Conservation (phyloP, 2,113 vertebrate genomes). For the Taurulus bubalis region DNA sequence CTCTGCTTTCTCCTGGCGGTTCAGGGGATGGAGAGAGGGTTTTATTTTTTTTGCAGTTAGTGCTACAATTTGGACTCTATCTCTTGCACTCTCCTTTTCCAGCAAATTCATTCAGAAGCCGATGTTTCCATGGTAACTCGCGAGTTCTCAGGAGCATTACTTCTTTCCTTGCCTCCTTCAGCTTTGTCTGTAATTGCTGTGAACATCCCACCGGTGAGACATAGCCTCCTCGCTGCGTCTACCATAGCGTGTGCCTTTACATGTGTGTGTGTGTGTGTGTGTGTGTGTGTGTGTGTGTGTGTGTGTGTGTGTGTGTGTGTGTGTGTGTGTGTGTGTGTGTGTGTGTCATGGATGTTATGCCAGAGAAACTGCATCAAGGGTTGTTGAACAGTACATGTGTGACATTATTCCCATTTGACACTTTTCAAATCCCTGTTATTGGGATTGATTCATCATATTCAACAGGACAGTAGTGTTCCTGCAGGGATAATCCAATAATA, state of each 20-base stretch:
- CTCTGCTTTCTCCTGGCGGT: constrained; percentile 59
- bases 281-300: constrained; percentile 7
- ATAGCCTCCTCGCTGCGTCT: constrained; percentile 43
- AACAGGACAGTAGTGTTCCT: constrained; percentile 1
- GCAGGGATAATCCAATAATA: constrained; percentile 15
- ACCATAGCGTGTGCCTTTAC: background rate
- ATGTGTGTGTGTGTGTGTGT: constrained; percentile 1
- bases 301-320: constrained; percentile 23
- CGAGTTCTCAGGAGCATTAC: constrained; percentile 78
- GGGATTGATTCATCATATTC: constrained; percentile 14
- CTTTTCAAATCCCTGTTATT: constrained; percentile 26
- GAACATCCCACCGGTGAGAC: constrained; percentile 71
- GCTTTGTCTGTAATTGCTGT: constrained; percentile 80
- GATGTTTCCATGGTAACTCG: constrained; percentile 80
- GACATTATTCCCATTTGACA: constrained; percentile 38
- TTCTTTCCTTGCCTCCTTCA: constrained; percentile 71
- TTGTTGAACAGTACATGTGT: constrained; percentile 42
- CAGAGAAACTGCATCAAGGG: constrained; percentile 33
- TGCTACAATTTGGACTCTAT: constrained; percentile 79
- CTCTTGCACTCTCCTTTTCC: constrained; percentile 66
- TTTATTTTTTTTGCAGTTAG: constrained; percentile 43
- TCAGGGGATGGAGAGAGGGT: constrained; percentile 42
- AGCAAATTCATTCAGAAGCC: constrained; percentile 82
- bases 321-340: constrained; percentile 9
- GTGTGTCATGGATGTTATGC: constrained; percentile 42